A percentile compares a stretch with the other conserved stretches of the same genome.
Conservation (phyloP, 2,113 vertebrate species). For the Rhodinocichla rosea region DNA sequence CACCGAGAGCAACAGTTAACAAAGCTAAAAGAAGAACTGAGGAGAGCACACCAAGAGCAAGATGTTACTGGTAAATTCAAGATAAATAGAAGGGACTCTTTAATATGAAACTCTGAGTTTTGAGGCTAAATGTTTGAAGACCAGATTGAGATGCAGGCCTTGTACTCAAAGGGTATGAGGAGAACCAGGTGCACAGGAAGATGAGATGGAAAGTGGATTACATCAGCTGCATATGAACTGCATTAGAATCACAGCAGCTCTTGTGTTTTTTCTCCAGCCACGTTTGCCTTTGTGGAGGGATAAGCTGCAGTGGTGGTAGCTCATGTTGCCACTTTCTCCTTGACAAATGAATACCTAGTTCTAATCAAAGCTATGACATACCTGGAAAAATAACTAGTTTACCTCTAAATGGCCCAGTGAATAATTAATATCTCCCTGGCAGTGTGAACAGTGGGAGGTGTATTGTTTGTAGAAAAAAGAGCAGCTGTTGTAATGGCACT, state of each 20-base stretch:
- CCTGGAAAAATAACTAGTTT: neutral
- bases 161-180: neutral
- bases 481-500: neutral
- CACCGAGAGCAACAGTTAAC: slow-evolving; percentile 76
- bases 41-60: slow-evolving; percentile 75
- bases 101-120: neutral
- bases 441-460: neutral
- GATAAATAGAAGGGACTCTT: neutral
- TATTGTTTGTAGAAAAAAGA: neutral
- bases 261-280: neutral
- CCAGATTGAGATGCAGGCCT: neutral
- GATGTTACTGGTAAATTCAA: slow-evolving; percentile 80
- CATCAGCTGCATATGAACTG: neutral
- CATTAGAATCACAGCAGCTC: neutral
- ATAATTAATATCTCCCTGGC: neutral
- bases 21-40: slow-evolving; percentile 81
- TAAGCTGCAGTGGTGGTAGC: neutral
- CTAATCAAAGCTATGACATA: neutral
- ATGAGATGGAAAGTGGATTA: neutral
- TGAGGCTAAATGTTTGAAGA: neutral
- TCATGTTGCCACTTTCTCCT: neutral
- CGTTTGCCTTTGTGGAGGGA: neutral
- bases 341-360: neutral
- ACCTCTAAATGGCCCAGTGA: neutral
- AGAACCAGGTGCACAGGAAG: neutral